Conservation (phyloP, 1,140 invertebrate species). For the Calephelis virginiensis region DNA sequence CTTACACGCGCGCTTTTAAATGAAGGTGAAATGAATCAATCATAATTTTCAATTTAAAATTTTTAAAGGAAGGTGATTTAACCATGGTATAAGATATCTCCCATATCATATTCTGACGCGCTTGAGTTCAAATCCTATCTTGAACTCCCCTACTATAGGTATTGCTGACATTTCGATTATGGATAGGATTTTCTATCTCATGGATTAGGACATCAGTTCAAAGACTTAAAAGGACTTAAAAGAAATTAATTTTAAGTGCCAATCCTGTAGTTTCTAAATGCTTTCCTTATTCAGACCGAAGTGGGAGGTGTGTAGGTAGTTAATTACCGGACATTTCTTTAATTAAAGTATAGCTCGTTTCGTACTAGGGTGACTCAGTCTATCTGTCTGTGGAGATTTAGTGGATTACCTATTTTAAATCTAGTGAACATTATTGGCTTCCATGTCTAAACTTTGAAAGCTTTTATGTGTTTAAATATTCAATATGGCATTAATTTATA, state of each 20-base stretch:
- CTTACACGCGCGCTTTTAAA: no score
- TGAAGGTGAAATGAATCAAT: no score
- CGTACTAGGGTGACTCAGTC: neutral
- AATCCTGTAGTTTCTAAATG: slow-evolving; percentile 1
- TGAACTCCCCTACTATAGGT: neutral
- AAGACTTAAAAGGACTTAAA: slow-evolving; percentile 5
- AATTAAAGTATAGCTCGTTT: slow-evolving; percentile 11
- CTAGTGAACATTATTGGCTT: neutral
- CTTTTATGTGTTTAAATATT: neutral
- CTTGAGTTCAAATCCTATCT: no score
- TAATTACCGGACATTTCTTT: slow-evolving; percentile 16
- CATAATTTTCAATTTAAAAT: no score
- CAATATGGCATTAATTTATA: neutral
- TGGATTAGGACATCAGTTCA: neutral
- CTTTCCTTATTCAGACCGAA: slow-evolving; percentile 4
- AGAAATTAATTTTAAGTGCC: slow-evolving; percentile 3
- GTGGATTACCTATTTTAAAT: neutral
- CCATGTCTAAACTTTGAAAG: neutral
- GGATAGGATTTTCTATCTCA: neutral
- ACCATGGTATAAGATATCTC: no score
- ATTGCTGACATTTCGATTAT: neutral
- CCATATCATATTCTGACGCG: no score
- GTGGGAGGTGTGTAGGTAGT: slow-evolving; percentile 7
- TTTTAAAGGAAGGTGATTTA: no score
- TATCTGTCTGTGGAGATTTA: neutral